Base-by-base conservation (phyloP, 2,888 invertebrate genomes). In the Patella caerulea region DNA sequence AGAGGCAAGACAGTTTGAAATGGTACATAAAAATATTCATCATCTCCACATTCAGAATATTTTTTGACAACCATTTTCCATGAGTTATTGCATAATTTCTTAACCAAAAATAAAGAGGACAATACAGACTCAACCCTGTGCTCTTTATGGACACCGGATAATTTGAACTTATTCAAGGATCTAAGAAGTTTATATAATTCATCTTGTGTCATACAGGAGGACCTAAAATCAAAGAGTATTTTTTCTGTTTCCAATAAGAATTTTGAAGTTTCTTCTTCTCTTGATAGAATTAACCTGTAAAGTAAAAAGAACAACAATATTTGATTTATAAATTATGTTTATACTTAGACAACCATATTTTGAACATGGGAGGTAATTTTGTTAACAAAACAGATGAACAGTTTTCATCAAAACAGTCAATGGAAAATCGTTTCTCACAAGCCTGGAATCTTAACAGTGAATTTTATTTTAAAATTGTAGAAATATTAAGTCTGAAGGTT, bases 1-100 rank as follows among this genome's bases (percentile, higher is more conserved):
- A 95, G 91, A 56, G 92, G 88, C 24, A 93, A 91, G 81, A 94
- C 94, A 81, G 93, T 89, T 79, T 92, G 92, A 86, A 94, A 95
- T 81, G 93, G 92, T 71, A 94, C 91, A 88, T 90, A 83, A 77
- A 94, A 89, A 84, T 79, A 90, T 2, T 72, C 55, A 34, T 29
- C 69, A 4, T 73, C 55, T n/a, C 74, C 73, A 29, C 84, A 85
- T n/a, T 79, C 73, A n/a, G 84, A 65, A 81, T 87, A 87, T 54
- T 77, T 73, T 2, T 75, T 76, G 0, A 85, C 83, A 9, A 86
- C 80, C 9, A 76, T 77, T 70, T 80, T 82, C 87, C 86, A 86
- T 2, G 77, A 78, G 2, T 72, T 71, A 14, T 69, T 71, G 17
- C 72, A 77, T 53, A 72, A 45, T 74, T 59, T 75, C 59, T 77